Evolutionary conservation across 30 jellyfish, hydroid and myxozoan species (phyloP), one percentile per base, ranked within the genome.

Genomic region (Turritopsis dohrnii): DNA sequence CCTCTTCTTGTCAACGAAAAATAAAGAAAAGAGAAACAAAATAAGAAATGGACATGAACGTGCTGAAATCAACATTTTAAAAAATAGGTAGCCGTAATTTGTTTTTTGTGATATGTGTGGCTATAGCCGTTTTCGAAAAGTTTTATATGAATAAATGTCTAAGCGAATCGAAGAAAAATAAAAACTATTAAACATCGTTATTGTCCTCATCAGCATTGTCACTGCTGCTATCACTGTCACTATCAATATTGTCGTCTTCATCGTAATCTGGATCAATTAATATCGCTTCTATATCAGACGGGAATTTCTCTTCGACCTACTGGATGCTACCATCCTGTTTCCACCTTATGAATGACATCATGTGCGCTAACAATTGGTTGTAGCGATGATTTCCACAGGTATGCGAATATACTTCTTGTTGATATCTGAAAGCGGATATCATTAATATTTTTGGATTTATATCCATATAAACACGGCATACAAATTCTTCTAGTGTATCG

Each of bases 321-420:
- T 60, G 72, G 72, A 60, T 60, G 72, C 19, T 60, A 60, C 72
- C 72, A 60, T 69, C 77, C 29, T 69, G 13, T 3, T 69, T 69
- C 77, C 77, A 69, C 16, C 77, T 16, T 8, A 69, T 3, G 16
- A 69, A 69, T 69, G 16, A 26, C 16, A 69, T 69, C 77, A 69
- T 69, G 77, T 69, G 77, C 5, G 60, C 13, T 41, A 3, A 5
- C 60, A 41, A 3, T 41, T 13, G 60, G 60, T 3, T 41, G 60
- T 41, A 69, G 5, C 30, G 77, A 26, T 69, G 30, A 69, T 16
- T 69, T 69, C 77, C 77, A 69, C 16, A 69, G 16, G 16, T 69
- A 69, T 5, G 77, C 16, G 16, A 69, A 69, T 16, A 16, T 69
- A 69, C 16, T 69, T 69, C 77, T 69, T 69, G 16, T 69, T 69